A percentile compares a stretch with the other conserved stretches of the same genome.
phyloP scores from a whole-genome alignment of 2,888 invertebrate species.

The Sialis lutaria region DNA sequence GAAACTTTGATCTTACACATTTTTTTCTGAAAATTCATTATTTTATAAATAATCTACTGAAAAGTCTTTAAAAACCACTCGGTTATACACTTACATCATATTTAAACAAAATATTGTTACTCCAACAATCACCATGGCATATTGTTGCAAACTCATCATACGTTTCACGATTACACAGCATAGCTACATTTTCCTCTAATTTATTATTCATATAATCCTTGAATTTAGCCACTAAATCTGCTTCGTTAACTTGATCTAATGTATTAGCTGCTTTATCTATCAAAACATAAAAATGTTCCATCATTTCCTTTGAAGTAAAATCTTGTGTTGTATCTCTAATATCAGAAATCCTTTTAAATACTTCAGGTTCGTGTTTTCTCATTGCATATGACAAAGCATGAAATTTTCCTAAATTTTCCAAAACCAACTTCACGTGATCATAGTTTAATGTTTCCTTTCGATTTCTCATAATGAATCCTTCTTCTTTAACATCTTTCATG shows the following conservation, averaged over 20 bases:
- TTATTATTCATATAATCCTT: constrained; percentile 7
- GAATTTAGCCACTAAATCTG: background rate
- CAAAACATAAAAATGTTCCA: background rate
- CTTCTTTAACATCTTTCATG: constrained; percentile 7
- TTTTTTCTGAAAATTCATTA: too few relatives aligned
- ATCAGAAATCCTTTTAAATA: background rate
- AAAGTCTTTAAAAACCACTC: too few relatives aligned
- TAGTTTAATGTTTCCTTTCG: constrained; percentile 1
- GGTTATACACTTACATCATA: constrained; percentile 14
- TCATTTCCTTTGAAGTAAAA: background rate
- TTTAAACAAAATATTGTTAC: constrained; percentile 18
- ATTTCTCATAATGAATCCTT: background rate
- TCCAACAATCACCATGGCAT: constrained; percentile 19
- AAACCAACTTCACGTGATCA: constrained; percentile 1
- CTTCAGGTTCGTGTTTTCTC: background rate
- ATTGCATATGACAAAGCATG: constrained; percentile 1
- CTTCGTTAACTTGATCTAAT: background rate
- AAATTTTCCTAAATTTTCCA: constrained; percentile 1
- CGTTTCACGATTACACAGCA: constrained; percentile 1
- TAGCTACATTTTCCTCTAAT: constrained; percentile 2
- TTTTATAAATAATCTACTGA: too few relatives aligned
- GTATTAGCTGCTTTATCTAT: background rate
- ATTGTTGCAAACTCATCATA: constrained; percentile 10
- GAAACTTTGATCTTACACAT: too few relatives aligned
- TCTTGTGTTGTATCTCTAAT: background rate